These are phyloP conservation scores for Spermophilus dauricus DNA, from an alignment of 2,113 vertebrate species.

Conservation along the genomic window DNA sequence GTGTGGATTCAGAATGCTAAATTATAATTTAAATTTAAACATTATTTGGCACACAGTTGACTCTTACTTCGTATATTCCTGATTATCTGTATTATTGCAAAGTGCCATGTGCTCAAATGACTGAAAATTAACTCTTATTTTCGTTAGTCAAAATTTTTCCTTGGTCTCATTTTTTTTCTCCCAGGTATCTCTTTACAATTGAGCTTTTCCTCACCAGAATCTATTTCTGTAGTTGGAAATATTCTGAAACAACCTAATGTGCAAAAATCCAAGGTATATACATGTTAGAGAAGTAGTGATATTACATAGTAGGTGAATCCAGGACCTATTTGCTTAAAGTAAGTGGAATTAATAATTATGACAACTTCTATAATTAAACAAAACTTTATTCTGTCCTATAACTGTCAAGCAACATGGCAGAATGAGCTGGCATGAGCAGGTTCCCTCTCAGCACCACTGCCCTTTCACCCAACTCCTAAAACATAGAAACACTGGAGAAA, in stretches of 20 bases:
- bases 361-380: background rate
- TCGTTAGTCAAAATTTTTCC: slow-evolving; percentile 36
- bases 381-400: background rate
- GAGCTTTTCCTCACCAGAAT: background rate
- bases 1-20: background rate
- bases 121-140: slow-evolving; percentile 63
- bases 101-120: slow-evolving; percentile 1
- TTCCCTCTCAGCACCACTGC: background rate
- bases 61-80: slow-evolving; percentile 18
- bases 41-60: slow-evolving; percentile 21
- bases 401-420: background rate
- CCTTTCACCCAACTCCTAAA: background rate
- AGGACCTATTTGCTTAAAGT: slow-evolving; percentile 27
- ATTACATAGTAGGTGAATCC: background rate
- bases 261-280: background rate
- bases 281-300: background rate
- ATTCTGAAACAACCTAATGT: background rate
- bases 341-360: slow-evolving; percentile 36
- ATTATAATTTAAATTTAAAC: slow-evolving; percentile 65
- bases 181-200: background rate
- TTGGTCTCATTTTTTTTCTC: background rate
- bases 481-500: background rate
- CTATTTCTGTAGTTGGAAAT: slow-evolving; percentile 52
- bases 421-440: background rate
- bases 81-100: slow-evolving; percentile 32